Evolutionary conservation across 2,113 vertebrate genomes (phyloP).

Genomic region (Oceanites oceanicus): DNA sequence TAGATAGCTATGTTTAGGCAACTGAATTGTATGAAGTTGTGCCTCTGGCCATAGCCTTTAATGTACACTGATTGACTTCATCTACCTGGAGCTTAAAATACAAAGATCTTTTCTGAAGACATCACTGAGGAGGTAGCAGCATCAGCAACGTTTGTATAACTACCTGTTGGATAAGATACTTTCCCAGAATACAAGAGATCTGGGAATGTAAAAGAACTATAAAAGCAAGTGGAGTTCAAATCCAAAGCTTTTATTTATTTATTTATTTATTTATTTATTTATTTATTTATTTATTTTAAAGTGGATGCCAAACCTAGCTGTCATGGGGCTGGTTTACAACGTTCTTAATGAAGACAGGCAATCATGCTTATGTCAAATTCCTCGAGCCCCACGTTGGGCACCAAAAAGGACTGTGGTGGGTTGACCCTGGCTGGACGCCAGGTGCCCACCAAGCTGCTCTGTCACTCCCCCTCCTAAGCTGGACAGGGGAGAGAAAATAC

Average conservation of each 20-base stretch:
- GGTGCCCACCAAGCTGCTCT: no score
- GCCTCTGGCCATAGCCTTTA: neutral
- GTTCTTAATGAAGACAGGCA: neutral
- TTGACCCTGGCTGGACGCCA: no score
- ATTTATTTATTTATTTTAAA: neutral
- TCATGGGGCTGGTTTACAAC: neutral
- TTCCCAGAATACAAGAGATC: neutral
- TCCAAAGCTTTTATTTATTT: neutral
- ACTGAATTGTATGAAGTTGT: neutral
- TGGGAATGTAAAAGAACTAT: neutral
- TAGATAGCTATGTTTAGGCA: neutral
- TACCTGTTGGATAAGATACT: neutral
- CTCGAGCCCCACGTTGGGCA: accelerated
- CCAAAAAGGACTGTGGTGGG: neutral
- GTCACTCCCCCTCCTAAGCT: no score
- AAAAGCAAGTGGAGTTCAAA: neutral
- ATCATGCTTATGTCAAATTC: neutral
- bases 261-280: neutral
- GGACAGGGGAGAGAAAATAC: no score
- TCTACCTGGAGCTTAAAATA: neutral
- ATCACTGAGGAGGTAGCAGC: neutral
- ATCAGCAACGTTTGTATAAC: neutral
- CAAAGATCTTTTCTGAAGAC: neutral
- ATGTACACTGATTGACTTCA: neutral
- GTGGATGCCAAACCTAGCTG: neutral